Percentiles rank a stretch among this genome's conserved stretches.
These are phyloP conservation scores for Passerina amoena DNA, from an alignment of 2,113 vertebrate species.

Conservation along the genomic window DNA sequence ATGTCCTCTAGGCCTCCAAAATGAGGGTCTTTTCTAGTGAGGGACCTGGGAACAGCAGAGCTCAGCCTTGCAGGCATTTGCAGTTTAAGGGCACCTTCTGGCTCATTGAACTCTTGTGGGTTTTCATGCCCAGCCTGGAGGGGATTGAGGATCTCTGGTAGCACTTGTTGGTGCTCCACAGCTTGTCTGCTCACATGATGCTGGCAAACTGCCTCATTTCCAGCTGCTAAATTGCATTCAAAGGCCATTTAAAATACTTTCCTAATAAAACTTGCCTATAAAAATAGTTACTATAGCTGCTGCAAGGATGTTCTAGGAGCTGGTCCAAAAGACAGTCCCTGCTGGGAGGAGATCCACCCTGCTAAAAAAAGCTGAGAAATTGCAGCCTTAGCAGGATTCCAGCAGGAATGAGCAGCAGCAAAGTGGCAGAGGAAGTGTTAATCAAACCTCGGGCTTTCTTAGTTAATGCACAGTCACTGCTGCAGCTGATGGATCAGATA, in stretches of 20 bases:
- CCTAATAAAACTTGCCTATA: conserved; percentile 67
- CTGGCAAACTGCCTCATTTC: conserved; percentile 55
- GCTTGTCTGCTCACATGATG: conserved; percentile 37
- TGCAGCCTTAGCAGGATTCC: background rate
- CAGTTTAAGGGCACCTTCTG: background rate
- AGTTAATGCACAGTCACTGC: conserved; percentile 43
- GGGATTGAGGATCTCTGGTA: background rate
- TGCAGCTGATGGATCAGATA: conserved; percentile 36
- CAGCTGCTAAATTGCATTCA: conserved; percentile 68
- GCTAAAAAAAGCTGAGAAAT: conserved; percentile 42
- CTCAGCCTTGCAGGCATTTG: background rate
- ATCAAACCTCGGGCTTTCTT: background rate
- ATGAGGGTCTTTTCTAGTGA: background rate
- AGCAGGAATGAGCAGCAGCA: background rate
- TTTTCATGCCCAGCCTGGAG: background rate
- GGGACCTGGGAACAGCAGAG: background rate
- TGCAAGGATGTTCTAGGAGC: conserved; percentile 65
- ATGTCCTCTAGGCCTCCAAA: background rate
- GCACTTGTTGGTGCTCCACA: conserved; percentile 53
- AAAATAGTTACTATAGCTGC: conserved; percentile 65
- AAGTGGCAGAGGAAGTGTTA: conserved; percentile 29
- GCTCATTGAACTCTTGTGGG: rapidly evolving
- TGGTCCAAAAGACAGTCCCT: conserved; percentile 53
- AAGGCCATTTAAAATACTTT: conserved; percentile 69
- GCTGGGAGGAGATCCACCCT: conserved; percentile 50